phyloP scores from a whole-genome alignment of 2,888 invertebrate genomes.

The Gari tellinella region DNA sequence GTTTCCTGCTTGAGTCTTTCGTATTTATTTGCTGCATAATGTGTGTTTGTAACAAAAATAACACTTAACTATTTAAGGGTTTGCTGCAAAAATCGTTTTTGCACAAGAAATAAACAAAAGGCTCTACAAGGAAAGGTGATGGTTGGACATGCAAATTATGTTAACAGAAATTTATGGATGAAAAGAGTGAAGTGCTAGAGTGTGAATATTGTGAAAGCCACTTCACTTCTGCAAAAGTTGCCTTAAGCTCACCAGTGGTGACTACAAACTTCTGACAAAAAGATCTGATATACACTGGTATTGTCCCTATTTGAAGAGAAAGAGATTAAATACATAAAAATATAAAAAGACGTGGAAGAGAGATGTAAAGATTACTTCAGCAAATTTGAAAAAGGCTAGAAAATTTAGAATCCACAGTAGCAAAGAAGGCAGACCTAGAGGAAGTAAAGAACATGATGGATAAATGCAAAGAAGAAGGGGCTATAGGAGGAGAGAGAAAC shows the following conservation, averaged over 20 bases:
- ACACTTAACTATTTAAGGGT: too few relatives aligned
- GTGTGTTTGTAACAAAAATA: too few relatives aligned
- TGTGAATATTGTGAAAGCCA: background rate
- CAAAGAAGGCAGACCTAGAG: background rate
- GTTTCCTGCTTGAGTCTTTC: too few relatives aligned
- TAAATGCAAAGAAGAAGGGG: background rate
- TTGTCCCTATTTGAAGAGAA: slow-evolving; percentile 10
- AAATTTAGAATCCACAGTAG: background rate
- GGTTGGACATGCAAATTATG: background rate
- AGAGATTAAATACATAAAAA: slow-evolving; percentile 1
- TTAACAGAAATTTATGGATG: background rate
- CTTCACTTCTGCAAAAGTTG: background rate
- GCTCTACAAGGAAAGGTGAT: background rate
- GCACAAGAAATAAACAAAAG: too few relatives aligned
- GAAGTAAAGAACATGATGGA: slow-evolving; percentile 1
- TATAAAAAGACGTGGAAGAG: slow-evolving; percentile 1
- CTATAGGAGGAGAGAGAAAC: background rate
- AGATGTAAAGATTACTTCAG: slow-evolving; percentile 1
- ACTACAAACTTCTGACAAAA: slow-evolving; percentile 1
- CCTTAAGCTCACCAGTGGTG: background rate
- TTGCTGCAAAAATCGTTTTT: too few relatives aligned
- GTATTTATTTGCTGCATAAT: too few relatives aligned
- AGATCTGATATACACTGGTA: slow-evolving; percentile 9
- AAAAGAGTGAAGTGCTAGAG: background rate
- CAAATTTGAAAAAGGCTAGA: background rate